These are phyloP conservation scores for Gambusia holbrooki DNA, from an alignment of 2,113 vertebrate genomes.

Conservation along the genomic window DNA sequence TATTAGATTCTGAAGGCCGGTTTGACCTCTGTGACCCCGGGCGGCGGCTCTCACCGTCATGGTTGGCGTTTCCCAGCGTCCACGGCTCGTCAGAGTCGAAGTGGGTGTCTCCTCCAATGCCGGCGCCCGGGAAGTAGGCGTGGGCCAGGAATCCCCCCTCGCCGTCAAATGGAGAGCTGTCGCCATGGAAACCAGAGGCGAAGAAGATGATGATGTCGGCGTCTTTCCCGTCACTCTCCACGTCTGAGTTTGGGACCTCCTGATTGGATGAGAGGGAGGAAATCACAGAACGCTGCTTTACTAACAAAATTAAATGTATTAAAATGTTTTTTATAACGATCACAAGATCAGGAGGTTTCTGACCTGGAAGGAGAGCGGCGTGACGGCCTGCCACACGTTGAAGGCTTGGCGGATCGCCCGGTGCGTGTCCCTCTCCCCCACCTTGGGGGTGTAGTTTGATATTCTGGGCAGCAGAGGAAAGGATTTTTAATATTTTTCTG, in stretches of 20 bases:
- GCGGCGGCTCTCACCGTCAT: conserved; percentile 85
- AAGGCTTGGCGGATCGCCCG: conserved; percentile 97
- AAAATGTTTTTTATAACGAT: too few species aligned
- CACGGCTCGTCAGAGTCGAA: conserved; percentile 98
- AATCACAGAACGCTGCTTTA: too few species aligned
- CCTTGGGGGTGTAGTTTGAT: conserved; percentile 97
- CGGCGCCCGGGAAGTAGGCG: conserved; percentile 96
- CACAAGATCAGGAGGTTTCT: background rate
- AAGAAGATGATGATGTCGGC: conserved; percentile 99
- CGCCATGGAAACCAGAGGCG: conserved; percentile 97
- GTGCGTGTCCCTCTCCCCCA: conserved; percentile 94
- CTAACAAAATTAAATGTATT: too few species aligned
- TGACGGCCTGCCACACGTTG: conserved; percentile 96
- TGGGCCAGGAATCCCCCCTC: conserved; percentile 98
- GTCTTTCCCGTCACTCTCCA: conserved; percentile 95
- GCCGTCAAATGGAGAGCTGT: conserved; percentile 97
- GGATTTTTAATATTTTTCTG: background rate
- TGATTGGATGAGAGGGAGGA: conserved; percentile 10
- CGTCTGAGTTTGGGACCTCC: conserved; percentile 95
- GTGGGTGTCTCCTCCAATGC: conserved; percentile 97
- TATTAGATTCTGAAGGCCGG: too few species aligned
- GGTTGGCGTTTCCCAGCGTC: conserved; percentile 95
- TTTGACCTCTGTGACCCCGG: too few species aligned
- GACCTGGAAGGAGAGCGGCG: conserved; percentile 92
- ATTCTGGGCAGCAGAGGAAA: conserved; percentile 81